Evolutionary conservation across 2,888 invertebrate species (phyloP).

Genomic region (Sinohyriopsis cumingii): DNA sequence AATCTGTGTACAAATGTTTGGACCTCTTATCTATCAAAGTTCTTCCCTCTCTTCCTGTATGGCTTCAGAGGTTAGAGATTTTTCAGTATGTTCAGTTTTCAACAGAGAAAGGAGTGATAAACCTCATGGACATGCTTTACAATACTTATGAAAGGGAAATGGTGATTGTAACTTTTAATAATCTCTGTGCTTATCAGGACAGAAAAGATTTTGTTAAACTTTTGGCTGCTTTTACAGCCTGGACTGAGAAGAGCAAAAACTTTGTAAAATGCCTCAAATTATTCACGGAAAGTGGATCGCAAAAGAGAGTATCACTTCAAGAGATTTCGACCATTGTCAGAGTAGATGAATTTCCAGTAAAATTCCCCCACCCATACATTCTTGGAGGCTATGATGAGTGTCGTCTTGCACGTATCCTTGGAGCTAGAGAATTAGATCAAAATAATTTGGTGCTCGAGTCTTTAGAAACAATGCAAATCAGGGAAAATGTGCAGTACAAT

Average conservation of each 20-base stretch:
- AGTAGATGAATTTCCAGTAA: too few relatives aligned
- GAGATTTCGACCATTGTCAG: too few relatives aligned
- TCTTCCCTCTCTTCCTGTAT: conserved; percentile 1
- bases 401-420: background rate
- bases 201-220: too few relatives aligned
- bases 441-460: background rate
- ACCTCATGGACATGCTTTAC: too few relatives aligned
- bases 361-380: background rate
- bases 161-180: too few relatives aligned
- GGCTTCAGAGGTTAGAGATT: background rate
- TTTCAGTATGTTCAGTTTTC: background rate
- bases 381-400: background rate
- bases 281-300: too few relatives aligned
- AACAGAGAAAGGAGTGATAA: background rate
- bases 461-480: background rate
- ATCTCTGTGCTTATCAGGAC: too few relatives aligned
- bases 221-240: too few relatives aligned
- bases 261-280: too few relatives aligned
- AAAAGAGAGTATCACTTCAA: too few relatives aligned
- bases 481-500: background rate
- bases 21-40: conserved; percentile 1
- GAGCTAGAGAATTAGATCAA: background rate
- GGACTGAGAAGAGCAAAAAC: too few relatives aligned
- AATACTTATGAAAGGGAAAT: too few relatives aligned
- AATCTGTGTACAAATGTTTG: background rate